Conservation (phyloP, 2,888 invertebrate genomes). For the Linnaemya tessellans region DNA sequence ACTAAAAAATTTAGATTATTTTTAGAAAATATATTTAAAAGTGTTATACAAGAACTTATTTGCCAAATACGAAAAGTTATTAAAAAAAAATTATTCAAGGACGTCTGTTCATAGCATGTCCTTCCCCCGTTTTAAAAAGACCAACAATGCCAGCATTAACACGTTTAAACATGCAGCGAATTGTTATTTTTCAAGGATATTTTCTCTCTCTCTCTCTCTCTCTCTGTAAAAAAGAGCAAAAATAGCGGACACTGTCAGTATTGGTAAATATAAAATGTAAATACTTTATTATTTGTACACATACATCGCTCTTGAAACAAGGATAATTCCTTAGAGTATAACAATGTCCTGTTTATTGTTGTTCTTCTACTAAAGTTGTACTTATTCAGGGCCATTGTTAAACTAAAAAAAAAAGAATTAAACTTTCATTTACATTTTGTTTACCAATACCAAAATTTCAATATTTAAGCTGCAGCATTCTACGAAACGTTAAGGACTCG, state of each 20-base stretch:
- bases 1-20: too few relatives aligned
- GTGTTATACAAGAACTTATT: too few relatives aligned
- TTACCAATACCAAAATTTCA: conserved; percentile 36
- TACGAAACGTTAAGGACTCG: conserved; percentile 29
- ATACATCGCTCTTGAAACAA: conserved; percentile 62
- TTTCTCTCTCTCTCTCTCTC: background rate
- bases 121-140: conserved; percentile 21
- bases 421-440: conserved; percentile 65
- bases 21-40: background rate
- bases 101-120: too few relatives aligned
- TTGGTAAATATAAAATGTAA: conserved; percentile 68
- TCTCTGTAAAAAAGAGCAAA: background rate
- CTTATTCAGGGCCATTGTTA: conserved; percentile 65
- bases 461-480: conserved; percentile 32
- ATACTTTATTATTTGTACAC: conserved; percentile 67
- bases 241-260: conserved; percentile 34
- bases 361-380: conserved; percentile 22
- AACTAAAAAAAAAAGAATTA: conserved; percentile 8
- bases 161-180: conserved; percentile 64
- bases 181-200: conserved; percentile 16
- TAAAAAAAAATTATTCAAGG: background rate
- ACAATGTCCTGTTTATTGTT: conserved; percentile 61
- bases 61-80: background rate
- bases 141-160: conserved; percentile 56
- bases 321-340: conserved; percentile 66